These are phyloP conservation scores for Phyllotreta cruciferae DNA, from an alignment of 2,888 invertebrate species.

Conservation along the genomic window DNA sequence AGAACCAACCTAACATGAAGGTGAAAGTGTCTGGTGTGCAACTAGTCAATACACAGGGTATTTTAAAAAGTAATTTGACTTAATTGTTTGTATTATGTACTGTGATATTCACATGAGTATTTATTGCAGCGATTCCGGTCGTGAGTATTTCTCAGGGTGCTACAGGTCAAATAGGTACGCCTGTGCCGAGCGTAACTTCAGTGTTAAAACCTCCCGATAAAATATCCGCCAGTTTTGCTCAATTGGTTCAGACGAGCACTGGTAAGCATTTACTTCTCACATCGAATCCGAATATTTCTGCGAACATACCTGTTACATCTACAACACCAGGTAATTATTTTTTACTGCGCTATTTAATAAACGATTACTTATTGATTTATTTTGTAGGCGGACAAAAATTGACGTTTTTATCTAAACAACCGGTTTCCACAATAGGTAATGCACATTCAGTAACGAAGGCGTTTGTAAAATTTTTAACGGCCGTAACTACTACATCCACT, in stretches of 20 bases:
- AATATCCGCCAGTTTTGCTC: constrained; percentile 63
- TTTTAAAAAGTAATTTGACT: constrained; percentile 62
- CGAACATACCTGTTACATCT: constrained; percentile 56
- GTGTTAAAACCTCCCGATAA: constrained; percentile 56
- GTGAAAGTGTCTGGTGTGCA: constrained; percentile 60
- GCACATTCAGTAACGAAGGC: constrained; percentile 53
- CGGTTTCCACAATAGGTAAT: constrained; percentile 59
- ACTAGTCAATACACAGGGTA: constrained; percentile 64
- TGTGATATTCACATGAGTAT: constrained; percentile 16
- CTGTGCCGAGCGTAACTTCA: constrained; percentile 51
- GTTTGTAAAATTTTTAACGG: constrained; percentile 57
- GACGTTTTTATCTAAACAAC: constrained; percentile 64
- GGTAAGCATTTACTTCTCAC: constrained; percentile 74
- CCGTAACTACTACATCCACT: constrained; percentile 51
- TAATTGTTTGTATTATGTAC: constrained; percentile 18
- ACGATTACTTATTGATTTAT: background rate
- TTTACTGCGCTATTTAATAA: constrained; percentile 1
- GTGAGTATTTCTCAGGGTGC: constrained; percentile 51
- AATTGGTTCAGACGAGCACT: constrained; percentile 74
- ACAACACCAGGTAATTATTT: constrained; percentile 50
- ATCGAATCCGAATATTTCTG: constrained; percentile 59
- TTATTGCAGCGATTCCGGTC: constrained; percentile 61
- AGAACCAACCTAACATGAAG: constrained; percentile 47
- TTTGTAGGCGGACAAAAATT: constrained; percentile 64
- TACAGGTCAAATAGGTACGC: constrained; percentile 47